phyloP scores from a whole-genome alignment of 2,888 invertebrate genomes.

The Pachycephus smyrnensis region DNA sequence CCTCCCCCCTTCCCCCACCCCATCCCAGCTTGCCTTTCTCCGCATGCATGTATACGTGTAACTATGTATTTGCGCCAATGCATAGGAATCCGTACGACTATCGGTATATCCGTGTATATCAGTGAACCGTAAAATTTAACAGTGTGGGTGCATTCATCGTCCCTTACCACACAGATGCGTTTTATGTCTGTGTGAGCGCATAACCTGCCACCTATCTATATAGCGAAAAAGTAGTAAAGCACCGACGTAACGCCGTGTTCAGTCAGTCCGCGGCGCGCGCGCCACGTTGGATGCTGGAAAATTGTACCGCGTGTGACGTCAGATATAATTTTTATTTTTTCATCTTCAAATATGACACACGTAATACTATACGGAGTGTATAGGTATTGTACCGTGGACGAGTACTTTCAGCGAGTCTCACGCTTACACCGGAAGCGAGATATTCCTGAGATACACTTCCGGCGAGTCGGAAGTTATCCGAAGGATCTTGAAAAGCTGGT shows the following conservation, averaged over 20 bases:
- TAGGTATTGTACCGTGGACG: background rate
- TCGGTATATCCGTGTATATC: background rate
- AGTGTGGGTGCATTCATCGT: background rate
- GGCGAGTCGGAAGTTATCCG: background rate
- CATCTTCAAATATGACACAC: background rate
- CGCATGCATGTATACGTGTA: background rate
- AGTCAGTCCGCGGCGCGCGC: constrained; percentile 3
- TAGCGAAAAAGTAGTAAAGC: constrained; percentile 23
- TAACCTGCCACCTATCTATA: constrained; percentile 2
- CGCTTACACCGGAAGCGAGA: background rate
- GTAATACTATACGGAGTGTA: background rate
- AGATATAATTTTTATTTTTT: background rate
- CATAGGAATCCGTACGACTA: background rate
- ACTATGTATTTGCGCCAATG: background rate
- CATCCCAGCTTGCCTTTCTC: constrained; percentile 17
- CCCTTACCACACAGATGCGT: background rate
- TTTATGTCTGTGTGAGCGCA: background rate
- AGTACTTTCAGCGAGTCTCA: background rate
- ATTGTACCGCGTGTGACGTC: background rate
- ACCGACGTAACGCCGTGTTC: constrained; percentile 18
- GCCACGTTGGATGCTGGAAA: constrained; percentile 11
- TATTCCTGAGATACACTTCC: background rate
- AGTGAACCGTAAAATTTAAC: background rate
- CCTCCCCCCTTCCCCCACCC: background rate
- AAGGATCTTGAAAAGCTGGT: background rate